Conservation (phyloP, 1,140 invertebrate species). For the Plectus sambesii region DNA sequence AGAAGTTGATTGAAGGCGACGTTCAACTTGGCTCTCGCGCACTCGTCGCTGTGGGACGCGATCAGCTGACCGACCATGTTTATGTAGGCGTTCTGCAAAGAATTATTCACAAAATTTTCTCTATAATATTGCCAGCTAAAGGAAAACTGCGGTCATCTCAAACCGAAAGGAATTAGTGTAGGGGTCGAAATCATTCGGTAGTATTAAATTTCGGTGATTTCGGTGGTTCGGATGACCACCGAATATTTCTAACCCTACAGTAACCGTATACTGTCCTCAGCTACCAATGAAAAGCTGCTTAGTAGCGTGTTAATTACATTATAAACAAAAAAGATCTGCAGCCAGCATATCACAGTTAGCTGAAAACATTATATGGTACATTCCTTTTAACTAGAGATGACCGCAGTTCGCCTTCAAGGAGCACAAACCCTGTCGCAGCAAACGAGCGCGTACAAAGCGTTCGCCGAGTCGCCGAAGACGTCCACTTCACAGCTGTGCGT, state of each 20-base stretch:
- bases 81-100: constrained; percentile 2
- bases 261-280: constrained; percentile 2
- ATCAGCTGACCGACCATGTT: neutral
- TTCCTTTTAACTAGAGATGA: neutral
- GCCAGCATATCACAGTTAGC: neutral
- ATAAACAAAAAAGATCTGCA: neutral
- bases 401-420: neutral
- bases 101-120: no score
- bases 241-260: no score
- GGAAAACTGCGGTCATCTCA: no score
- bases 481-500: constrained; percentile 17
- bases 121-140: no score
- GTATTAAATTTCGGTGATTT: no score
- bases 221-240: no score
- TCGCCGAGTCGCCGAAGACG: constrained; percentile 15
- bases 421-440: constrained; percentile 15
- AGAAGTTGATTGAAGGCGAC: constrained; percentile 6
- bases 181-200: no score
- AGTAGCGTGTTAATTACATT: constrained; percentile 7
- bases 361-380: neutral
- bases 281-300: neutral
- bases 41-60: constrained; percentile 5
- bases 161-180: neutral
- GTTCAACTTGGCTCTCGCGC: neutral
- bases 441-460: constrained; percentile 13